Evolutionary conservation across 2,888 invertebrate species (phyloP), one percentile per base, ranked within the genome.

Genomic region (Drosophila austrosaltans): DNA sequence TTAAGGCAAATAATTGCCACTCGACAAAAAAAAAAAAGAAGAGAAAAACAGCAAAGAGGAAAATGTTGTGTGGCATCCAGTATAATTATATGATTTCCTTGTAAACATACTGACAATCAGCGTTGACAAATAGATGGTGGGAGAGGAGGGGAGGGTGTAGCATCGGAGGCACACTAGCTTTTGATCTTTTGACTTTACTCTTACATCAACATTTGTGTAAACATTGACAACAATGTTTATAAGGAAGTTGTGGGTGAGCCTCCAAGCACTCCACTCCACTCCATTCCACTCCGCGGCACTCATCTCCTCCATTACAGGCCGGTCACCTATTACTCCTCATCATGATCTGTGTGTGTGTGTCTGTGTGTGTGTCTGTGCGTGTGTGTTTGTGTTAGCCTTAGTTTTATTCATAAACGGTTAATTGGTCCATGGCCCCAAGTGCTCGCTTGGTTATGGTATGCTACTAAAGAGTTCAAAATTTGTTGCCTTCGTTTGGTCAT

Each of bases 91-190:
- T 87, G 85, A 79, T 85, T 83, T 87, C 76, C 82, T 61, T 75
- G 82, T 87, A 83, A 87, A 87, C 82, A 80, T 57, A 59, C 8
- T 61, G 53, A 44, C 63, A 40, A 16, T 32, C 61, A 69, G 66
- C 67, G 87, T 83, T 83, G 88, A 83, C 83, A 83, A 80, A 83
- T 78, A 72, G 75, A 76, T 71, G 78, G 66, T 71, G 78, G 66
- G 66, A 64, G 71, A 42, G 66, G 71, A 42, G 65, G 39, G 42
- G 72, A 12, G 48, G 25, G 48, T 25, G 10, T 48, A 12, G 8
- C 22, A 20, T 10, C 10, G 48, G 48, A 48, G 48, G 25, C 48
- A 3, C 10, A 40, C 36, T 25, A 78, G 70, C 82, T 76, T 82
- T 79, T 82, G 81, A 82, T 82, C 81, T 85, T 74, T 67, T 69